Evolutionary conservation across 2,113 vertebrate genomes (phyloP).

Genomic region (Glaucomys volans): DNA sequence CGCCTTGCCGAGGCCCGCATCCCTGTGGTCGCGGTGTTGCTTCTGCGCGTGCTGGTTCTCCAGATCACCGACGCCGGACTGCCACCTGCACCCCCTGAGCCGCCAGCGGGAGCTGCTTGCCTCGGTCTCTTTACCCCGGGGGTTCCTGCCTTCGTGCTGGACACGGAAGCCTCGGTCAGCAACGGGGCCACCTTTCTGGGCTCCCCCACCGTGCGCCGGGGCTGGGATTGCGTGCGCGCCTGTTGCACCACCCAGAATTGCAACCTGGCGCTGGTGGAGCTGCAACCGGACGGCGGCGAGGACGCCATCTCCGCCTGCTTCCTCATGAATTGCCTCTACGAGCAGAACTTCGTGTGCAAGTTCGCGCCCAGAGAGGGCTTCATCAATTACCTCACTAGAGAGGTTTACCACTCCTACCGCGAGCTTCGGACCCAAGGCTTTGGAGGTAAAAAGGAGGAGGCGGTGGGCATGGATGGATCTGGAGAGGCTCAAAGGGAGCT

Average conservation of each 20-base stretch:
- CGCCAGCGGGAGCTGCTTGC: conserved; percentile 82
- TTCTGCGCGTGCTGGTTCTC: not conserved
- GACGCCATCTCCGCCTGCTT: conserved; percentile 90
- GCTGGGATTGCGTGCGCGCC: conserved; percentile 90
- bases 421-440: conserved; percentile 76
- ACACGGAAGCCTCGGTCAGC: conserved; percentile 92
- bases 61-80: not conserved
- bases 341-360: conserved; percentile 92
- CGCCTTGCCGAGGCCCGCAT: not conserved
- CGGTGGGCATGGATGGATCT: not conserved
- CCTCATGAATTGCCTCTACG: conserved; percentile 94
- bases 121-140: conserved; percentile 87
- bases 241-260: conserved; percentile 91
- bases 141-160: conserved; percentile 90
- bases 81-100: not conserved
- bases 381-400: conserved; percentile 88
- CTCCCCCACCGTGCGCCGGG: conserved; percentile 84
- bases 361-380: conserved; percentile 92
- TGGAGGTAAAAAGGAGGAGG: conserved; percentile 80
- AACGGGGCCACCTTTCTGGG: conserved; percentile 93
- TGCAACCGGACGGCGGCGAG: conserved; percentile 63
- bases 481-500: not conserved
- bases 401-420: conserved; percentile 88
- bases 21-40: conserved; percentile 25
- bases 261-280: conserved; percentile 94